Base-by-base conservation (phyloP, 2,113 vertebrate species). In the Pelecanoides urinatrix region DNA sequence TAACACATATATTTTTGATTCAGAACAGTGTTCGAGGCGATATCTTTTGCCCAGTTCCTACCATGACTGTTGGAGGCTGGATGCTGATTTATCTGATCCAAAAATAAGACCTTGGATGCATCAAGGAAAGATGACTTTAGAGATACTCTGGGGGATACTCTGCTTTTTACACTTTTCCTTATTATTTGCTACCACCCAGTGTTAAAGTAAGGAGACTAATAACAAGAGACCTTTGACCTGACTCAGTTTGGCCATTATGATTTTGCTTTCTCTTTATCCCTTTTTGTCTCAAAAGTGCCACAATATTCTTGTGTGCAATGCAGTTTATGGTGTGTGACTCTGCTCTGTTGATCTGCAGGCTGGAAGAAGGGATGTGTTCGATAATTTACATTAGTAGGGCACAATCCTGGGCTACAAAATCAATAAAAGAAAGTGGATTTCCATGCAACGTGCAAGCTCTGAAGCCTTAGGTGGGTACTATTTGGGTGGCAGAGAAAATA, bases 391-490 rank as follows among this genome's bases (percentile, higher is more conserved):
- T 38, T 21, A 71, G 7, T 2, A 13, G 6, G 20, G 1, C 20
- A 50, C 18, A 66, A 21, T 61, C 19, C 2, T 7, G 15, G 15
- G 7, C 38, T 62, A 9, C 9, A 73, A 70, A 88, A 83, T 62
- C 21, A 15, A 6, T 12, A 80, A 5, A 65, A 88, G 29, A 75
- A 66, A 15, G 11, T 18, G 27, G 23, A 19, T 81, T 89, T 67
- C n/a, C 8, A 10, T 45, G 9, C 5, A n/a, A 2, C 0, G 0
- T 70, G 9, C 5, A 32, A 70, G 9, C 4, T 65, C 42, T 21
- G 36, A 78, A 76, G 15, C 5, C 20, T 9, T 36, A 49, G 9
- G 8, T 20, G 4, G 1, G 7, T 34, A 14, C 61, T 44, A 53
- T 40, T 71, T 44, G 8, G 6, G 13, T 22, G 53, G 18, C 13